Evolutionary conservation across 1,140 invertebrate species (phyloP).

Genomic region (Drosophila simulans): DNA sequence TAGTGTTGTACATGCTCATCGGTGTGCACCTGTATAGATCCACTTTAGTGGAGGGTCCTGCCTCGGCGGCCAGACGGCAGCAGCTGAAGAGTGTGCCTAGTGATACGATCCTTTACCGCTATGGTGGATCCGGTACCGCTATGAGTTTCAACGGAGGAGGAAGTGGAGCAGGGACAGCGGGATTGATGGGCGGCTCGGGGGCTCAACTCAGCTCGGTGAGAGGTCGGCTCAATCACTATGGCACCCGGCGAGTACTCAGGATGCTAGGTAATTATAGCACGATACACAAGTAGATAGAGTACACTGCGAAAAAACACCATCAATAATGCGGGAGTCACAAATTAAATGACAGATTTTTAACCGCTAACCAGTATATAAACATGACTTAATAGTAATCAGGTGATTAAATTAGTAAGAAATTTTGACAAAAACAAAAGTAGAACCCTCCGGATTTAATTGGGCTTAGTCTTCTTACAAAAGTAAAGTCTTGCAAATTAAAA

Average conservation of each 20-base stretch:
- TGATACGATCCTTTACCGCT: conserved; percentile 85
- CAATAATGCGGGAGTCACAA: background rate
- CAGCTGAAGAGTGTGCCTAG: conserved; percentile 85
- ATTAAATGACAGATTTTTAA: background rate
- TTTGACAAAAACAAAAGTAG: no score
- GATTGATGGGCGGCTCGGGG: conserved; percentile 28
- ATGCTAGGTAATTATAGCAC: conserved; percentile 87
- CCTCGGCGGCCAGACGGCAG: conserved; percentile 3
- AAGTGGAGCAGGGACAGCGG: conserved; percentile 1
- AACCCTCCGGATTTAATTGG: no score
- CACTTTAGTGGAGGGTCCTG: conserved; percentile 67
- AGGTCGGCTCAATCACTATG: conserved; percentile 79
- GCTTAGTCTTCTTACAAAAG: no score
- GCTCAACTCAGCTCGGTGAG: conserved; percentile 76
- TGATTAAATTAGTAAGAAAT: no score
- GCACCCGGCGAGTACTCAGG: conserved; percentile 87
- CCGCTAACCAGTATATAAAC: no score
- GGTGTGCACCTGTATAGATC: conserved; percentile 87
- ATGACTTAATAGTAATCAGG: no score
- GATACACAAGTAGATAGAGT: background rate
- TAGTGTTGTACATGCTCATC: conserved; percentile 90
- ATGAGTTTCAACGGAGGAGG: conserved; percentile 22
- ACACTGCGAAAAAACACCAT: background rate
- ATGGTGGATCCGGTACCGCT: conserved; percentile 47
- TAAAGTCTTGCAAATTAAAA: background rate